phyloP scores from a whole-genome alignment of 2,888 invertebrate genomes.

The Drosophila pseudotakahashii region DNA sequence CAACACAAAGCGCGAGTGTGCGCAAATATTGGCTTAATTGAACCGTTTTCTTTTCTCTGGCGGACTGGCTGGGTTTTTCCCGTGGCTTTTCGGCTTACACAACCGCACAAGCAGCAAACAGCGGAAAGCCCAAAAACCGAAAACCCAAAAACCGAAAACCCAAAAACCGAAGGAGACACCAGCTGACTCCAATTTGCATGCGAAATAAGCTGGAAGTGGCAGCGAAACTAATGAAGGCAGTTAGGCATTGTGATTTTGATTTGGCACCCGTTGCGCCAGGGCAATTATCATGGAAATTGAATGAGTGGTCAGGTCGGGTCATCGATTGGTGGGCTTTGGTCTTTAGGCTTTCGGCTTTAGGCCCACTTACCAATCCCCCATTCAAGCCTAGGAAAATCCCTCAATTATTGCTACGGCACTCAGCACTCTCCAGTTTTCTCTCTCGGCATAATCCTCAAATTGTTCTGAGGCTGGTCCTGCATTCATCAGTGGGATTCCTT shows the following conservation, averaged over 20 bases:
- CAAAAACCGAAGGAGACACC: conserved; percentile 3
- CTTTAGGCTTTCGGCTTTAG: too few species aligned
- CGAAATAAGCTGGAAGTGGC: conserved; percentile 42
- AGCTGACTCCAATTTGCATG: conserved; percentile 64
- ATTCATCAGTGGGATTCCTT: conserved; percentile 9
- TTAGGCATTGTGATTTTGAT: conserved; percentile 26
- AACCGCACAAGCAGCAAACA: conserved; percentile 9
- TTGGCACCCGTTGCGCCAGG: background rate
- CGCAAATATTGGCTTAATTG: conserved; percentile 79
- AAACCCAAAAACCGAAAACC: background rate
- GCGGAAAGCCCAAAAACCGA: background rate
- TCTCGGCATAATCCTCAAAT: conserved; percentile 20
- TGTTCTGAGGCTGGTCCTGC: conserved; percentile 7
- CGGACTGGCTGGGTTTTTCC: conserved; percentile 8
- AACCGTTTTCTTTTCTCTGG: conserved; percentile 52
- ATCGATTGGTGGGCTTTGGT: background rate
- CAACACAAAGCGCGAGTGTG: conserved; percentile 59
- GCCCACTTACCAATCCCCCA: background rate
- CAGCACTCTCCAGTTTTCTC: background rate
- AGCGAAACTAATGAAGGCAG: conserved; percentile 47
- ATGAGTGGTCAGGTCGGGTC: conserved; percentile 17
- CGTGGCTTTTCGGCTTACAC: conserved; percentile 51
- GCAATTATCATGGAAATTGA: conserved; percentile 30
- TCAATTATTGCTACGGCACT: conserved; percentile 16
- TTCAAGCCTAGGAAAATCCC: conserved; percentile 1